Percentiles rank a stretch among this genome's conserved stretches.
Evolutionary conservation across 2,888 invertebrate species (phyloP).

Genomic region (Eucriotettix oculatus): DNA sequence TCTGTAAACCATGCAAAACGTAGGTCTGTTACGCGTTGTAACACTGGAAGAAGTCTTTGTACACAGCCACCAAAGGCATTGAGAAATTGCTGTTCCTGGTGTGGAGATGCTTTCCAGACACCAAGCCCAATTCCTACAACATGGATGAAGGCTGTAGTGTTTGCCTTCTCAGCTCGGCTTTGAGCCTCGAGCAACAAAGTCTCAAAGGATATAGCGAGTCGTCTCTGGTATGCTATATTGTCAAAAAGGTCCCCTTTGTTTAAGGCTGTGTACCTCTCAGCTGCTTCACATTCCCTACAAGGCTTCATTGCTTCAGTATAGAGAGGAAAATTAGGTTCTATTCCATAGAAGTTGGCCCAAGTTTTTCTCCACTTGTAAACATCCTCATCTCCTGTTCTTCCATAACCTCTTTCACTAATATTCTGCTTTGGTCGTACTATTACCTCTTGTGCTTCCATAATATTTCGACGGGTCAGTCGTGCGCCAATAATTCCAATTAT

Average conservation of each 20-base stretch:
- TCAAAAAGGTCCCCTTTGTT: constrained; percentile 18
- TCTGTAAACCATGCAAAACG: constrained; percentile 46
- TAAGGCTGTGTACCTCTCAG: constrained; percentile 2
- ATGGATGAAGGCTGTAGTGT: constrained; percentile 40
- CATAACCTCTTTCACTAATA: constrained; percentile 29
- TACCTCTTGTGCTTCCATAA: constrained; percentile 46
- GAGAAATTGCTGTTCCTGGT: constrained; percentile 36
- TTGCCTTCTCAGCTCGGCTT: constrained; percentile 31
- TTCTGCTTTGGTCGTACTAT: constrained; percentile 35
- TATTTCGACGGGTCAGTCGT: constrained; percentile 31
- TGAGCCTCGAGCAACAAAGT: constrained; percentile 45
- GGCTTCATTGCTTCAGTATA: constrained; percentile 18
- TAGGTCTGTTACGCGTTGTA: constrained; percentile 40
- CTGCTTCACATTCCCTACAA: constrained; percentile 5
- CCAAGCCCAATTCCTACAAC: constrained; percentile 48
- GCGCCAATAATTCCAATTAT: constrained; percentile 35
- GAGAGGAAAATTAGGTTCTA: constrained; percentile 19
- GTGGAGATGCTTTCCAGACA: constrained; percentile 40
- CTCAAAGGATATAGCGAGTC: constrained; percentile 40
- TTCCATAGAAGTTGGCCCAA: constrained; percentile 24
- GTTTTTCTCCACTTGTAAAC: constrained; percentile 16
- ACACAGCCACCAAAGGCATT: constrained; percentile 45
- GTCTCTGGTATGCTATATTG: constrained; percentile 26
- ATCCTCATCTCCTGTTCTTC: background rate
- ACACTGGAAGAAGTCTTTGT: constrained; percentile 27